phyloP scores from a whole-genome alignment of 2,888 invertebrate species.

The Sisyra terminalis region DNA sequence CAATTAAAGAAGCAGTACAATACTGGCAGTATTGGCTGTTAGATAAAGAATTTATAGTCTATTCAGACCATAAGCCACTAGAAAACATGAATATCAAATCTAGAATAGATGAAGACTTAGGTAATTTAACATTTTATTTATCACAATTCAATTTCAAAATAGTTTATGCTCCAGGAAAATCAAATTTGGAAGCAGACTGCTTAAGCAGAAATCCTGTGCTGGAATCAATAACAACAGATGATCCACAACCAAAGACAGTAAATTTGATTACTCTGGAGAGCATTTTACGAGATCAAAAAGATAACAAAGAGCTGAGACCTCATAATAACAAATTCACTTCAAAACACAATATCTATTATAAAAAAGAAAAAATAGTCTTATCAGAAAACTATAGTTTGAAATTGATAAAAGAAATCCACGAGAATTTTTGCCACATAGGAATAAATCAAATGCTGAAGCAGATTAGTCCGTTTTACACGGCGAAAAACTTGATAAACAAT shows the following conservation, averaged over 20 bases:
- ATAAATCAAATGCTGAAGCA: slow-evolving; percentile 1
- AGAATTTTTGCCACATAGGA: slow-evolving; percentile 8
- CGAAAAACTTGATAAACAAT: not conserved
- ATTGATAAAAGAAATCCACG: slow-evolving; percentile 10
- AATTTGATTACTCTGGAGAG: slow-evolving; percentile 6
- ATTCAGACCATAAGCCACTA: slow-evolving; percentile 14
- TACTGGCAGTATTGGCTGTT: slow-evolving; percentile 15
- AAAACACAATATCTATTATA: slow-evolving; percentile 10
- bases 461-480: slow-evolving; percentile 6
- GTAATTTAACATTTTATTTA: not conserved
- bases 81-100: slow-evolving; percentile 9
- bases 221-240: slow-evolving; percentile 7
- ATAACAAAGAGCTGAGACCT: slow-evolving; percentile 4
- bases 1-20: slow-evolving; percentile 10
- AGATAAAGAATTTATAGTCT: slow-evolving; percentile 13
- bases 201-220: slow-evolving; percentile 13
- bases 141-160: slow-evolving; percentile 2
- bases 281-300: slow-evolving; percentile 2
- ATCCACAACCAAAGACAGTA: slow-evolving; percentile 6
- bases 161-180: slow-evolving; percentile 4
- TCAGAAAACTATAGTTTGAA: slow-evolving; percentile 10
- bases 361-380: slow-evolving; percentile 10
- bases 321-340: slow-evolving; percentile 6
- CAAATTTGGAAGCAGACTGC: slow-evolving; percentile 10
- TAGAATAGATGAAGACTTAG: not conserved